Conservation (phyloP, 2,888 invertebrate species). For the Heliconius hortense region DNA sequence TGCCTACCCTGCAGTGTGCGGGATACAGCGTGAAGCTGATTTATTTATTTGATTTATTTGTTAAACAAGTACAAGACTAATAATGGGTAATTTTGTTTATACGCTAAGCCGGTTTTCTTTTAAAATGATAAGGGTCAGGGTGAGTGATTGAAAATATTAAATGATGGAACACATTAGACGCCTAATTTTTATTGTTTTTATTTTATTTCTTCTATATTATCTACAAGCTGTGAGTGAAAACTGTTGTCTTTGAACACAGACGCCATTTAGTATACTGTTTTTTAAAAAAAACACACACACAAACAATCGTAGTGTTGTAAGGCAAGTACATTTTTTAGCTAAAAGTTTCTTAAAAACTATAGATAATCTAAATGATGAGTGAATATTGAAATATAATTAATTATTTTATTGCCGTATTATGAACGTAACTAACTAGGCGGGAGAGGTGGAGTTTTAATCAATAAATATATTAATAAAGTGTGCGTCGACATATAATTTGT, state of each 20-base stretch:
- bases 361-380: neutral
- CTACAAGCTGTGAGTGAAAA: too few species aligned
- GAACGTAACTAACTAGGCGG: neutral
- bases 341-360: too few species aligned
- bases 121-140: conserved; percentile 19
- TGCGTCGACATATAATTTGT: conserved; percentile 32
- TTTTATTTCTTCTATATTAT: neutral
- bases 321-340: neutral
- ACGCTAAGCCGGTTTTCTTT: conserved; percentile 1
- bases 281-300: neutral
- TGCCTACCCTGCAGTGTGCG: too few species aligned
- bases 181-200: neutral
- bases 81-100: conserved; percentile 4
- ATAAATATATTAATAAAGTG: conserved; percentile 4
- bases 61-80: neutral
- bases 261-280: too few species aligned
- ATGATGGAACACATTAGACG: neutral
- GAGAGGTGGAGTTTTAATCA: neutral
- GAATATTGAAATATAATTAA: neutral
- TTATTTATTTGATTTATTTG: too few species aligned
- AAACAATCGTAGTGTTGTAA: neutral
- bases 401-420: conserved; percentile 5
- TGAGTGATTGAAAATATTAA: conserved; percentile 13
- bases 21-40: too few species aligned
- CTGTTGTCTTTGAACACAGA: too few species aligned